These are phyloP conservation scores for Ophion ellenae DNA, from an alignment of 2,888 invertebrate species.

Conservation along the genomic window DNA sequence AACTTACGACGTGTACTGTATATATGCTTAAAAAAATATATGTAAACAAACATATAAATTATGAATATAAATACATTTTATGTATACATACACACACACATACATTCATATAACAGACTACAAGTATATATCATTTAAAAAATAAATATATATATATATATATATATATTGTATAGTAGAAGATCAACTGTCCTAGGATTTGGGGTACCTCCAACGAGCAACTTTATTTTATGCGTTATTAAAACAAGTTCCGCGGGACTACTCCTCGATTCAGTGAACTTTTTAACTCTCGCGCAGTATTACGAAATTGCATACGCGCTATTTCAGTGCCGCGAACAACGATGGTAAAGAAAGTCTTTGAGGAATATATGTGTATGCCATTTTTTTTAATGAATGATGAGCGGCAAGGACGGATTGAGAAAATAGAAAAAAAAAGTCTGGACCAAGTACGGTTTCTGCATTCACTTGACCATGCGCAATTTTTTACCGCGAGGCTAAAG, in stretches of 20 bases:
- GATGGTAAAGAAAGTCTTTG: constrained; percentile 25
- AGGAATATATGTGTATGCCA: not conserved
- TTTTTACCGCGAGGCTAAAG: constrained; percentile 22
- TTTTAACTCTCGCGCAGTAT: constrained; percentile 27
- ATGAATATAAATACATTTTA: not conserved
- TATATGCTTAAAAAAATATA: too few species aligned
- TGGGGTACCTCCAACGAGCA: constrained; percentile 21
- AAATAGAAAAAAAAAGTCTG: not conserved
- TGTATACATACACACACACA: not conserved
- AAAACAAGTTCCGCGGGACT: constrained; percentile 57
- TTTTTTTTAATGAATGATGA: not conserved
- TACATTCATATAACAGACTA: not conserved
- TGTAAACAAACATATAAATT: too few species aligned
- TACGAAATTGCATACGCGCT: constrained; percentile 56
- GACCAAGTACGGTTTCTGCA: constrained; percentile 28
- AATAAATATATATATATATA: constrained; percentile 1
- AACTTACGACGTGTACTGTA: too few species aligned
- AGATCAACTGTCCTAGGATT: not conserved
- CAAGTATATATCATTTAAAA: not conserved
- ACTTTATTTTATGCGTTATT: constrained; percentile 49
- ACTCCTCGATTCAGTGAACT: constrained; percentile 50
- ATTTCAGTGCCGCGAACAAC: constrained; percentile 23
- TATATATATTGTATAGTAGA: not conserved
- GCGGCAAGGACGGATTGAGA: not conserved
- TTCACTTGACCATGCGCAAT: constrained; percentile 9